Percentiles rank a stretch among this genome's conserved stretches.
phyloP scores from a whole-genome alignment of 1,140 invertebrate species.

The Drosophila pseudoobscura region DNA sequence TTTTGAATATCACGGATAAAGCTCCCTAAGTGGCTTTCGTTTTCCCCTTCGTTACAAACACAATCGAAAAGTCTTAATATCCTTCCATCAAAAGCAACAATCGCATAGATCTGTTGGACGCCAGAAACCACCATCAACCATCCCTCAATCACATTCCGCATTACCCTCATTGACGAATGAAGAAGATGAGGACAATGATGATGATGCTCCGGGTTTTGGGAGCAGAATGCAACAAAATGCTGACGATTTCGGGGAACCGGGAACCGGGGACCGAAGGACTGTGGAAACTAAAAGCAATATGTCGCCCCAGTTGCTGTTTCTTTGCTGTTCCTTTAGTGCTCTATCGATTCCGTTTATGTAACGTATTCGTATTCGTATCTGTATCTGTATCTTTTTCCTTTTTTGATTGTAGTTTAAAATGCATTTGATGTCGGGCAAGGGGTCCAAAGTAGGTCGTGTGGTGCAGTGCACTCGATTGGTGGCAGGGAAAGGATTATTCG shows the following conservation, averaged over 20 bases:
- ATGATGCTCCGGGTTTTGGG: too few relatives aligned
- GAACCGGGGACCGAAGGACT: too few relatives aligned
- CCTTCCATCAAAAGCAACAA: conserved; percentile 23
- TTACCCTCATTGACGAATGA: too few relatives aligned
- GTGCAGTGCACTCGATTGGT: conserved; percentile 28
- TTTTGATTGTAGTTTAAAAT: conserved; percentile 54
- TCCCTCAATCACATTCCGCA: too few relatives aligned
- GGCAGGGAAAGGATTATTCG: conserved; percentile 38
- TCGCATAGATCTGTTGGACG: background rate
- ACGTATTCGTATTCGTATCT: conserved; percentile 14
- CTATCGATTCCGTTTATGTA: conserved; percentile 32
- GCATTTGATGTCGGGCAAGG: conserved; percentile 32
- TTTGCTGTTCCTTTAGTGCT: conserved; percentile 27
- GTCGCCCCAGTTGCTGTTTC: conserved; percentile 30
- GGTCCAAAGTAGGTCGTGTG: too few relatives aligned
- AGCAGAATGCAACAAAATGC: too few relatives aligned
- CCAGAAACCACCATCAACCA: too few relatives aligned
- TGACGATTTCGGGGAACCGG: background rate
- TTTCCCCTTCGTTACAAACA: too few relatives aligned
- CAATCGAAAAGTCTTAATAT: conserved; percentile 14
- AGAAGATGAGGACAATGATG: too few relatives aligned
- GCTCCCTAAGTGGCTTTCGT: too few relatives aligned
- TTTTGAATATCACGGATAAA: too few relatives aligned
- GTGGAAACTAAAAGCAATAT: conserved; percentile 60
- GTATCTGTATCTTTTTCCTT: background rate